Evolutionary conservation across 1,140 invertebrate species (phyloP).

Genomic region (Dinothrombium tinctorium): DNA sequence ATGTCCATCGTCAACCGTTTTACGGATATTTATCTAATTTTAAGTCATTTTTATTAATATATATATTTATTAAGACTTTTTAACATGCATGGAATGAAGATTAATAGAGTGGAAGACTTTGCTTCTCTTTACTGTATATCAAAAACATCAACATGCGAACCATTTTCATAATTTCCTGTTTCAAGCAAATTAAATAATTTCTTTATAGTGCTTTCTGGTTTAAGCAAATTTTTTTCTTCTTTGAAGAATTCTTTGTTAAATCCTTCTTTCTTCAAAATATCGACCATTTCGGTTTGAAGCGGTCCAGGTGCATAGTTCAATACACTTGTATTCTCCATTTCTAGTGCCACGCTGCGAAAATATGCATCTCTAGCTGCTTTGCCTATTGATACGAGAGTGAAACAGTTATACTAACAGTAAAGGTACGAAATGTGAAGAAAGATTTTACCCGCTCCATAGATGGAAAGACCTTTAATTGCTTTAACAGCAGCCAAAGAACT

Average conservation of each 20-base stretch:
- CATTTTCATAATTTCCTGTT: conserved; percentile 46
- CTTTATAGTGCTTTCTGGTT: conserved; percentile 41
- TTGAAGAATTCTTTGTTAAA: conserved; percentile 35
- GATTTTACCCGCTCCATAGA: conserved; percentile 54
- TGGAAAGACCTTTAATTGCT: conserved; percentile 43
- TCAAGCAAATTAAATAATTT: conserved; percentile 44
- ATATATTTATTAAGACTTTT: too few species aligned
- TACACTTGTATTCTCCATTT: conserved; percentile 46
- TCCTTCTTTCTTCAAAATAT: conserved; percentile 28
- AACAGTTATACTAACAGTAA: neutral
- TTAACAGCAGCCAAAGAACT: conserved; percentile 55
- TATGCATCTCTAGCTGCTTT: conserved; percentile 71
- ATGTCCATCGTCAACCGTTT: too few species aligned
- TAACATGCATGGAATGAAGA: too few species aligned
- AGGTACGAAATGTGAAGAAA: neutral
- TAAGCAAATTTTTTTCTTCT: conserved; percentile 32
- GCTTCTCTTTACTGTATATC: too few species aligned
- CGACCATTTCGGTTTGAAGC: conserved; percentile 68
- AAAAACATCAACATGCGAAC: conserved; percentile 65
- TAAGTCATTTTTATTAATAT: too few species aligned
- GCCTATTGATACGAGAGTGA: conserved; percentile 7
- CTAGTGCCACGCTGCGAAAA: conserved; percentile 52
- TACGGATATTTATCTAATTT: too few species aligned
- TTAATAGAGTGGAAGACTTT: too few species aligned
- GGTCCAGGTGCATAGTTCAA: conserved; percentile 83